These are phyloP conservation scores for Enteromius afrohamiltoni DNA, from an alignment of 2,797 vertebrate species.

Conservation along the genomic window DNA sequence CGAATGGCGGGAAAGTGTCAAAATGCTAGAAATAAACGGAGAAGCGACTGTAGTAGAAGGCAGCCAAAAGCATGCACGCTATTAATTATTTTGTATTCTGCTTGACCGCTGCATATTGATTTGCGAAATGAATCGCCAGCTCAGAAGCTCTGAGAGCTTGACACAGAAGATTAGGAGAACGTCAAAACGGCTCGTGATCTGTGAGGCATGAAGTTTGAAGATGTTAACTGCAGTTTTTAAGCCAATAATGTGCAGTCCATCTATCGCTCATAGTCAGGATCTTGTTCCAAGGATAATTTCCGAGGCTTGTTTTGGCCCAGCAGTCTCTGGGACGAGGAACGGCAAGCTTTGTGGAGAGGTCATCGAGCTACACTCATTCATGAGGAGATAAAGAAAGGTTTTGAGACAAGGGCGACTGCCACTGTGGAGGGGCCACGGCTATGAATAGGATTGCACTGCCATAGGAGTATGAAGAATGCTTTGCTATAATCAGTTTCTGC, in stretches of 20 bases:
- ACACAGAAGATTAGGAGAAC: slow-evolving; percentile 42
- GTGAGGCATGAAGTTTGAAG: slow-evolving; percentile 31
- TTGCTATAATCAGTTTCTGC: slow-evolving; percentile 35
- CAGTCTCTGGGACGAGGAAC: neutral
- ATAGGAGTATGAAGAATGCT: slow-evolving; percentile 24
- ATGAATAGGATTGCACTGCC: slow-evolving; percentile 12
- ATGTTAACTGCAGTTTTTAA: slow-evolving; percentile 44
- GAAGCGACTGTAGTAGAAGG: slow-evolving; percentile 20
- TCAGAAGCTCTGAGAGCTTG: slow-evolving; percentile 32
- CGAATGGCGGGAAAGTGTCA: slow-evolving; percentile 10
- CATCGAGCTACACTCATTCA: slow-evolving; percentile 16
- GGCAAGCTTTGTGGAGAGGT: neutral
- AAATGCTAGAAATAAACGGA: slow-evolving; percentile 26
- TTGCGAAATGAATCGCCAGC: slow-evolving; percentile 35
- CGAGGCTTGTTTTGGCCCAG: slow-evolving; percentile 12
- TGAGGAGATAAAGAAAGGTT: slow-evolving; percentile 25
- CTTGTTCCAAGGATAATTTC: slow-evolving; percentile 43
- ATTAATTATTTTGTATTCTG: slow-evolving; percentile 49
- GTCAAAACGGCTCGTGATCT: slow-evolving; percentile 25
- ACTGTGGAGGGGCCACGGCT: slow-evolving; percentile 9
- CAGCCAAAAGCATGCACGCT: neutral
- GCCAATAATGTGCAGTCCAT: slow-evolving; percentile 37
- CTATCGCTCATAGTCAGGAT: slow-evolving; percentile 28
- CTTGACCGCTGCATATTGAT: slow-evolving; percentile 44
- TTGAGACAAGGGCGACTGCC: neutral